Conservation (phyloP, 2,888 invertebrate genomes). For the Anthoptus insignis region DNA sequence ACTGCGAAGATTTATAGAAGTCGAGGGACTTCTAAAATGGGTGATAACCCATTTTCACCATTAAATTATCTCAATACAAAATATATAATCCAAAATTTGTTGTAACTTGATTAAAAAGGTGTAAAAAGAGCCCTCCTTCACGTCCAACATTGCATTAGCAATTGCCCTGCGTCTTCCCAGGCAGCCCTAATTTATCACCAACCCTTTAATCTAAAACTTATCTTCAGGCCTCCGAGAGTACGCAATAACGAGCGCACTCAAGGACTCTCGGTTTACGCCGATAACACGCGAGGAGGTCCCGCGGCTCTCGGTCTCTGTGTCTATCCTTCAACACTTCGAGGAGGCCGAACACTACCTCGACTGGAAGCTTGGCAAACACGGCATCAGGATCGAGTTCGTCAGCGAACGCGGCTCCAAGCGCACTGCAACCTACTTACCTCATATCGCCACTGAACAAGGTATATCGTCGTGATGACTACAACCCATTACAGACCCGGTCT, state of each 20-base stretch:
- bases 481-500: neutral
- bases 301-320: slow-evolving; percentile 97
- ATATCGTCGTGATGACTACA: slow-evolving; percentile 23
- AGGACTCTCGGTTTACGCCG: slow-evolving; percentile 98
- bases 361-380: slow-evolving; percentile 99
- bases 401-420: slow-evolving; percentile 97
- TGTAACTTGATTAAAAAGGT: no score
- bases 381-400: slow-evolving; percentile 98
- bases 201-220: neutral
- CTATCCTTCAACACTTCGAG: slow-evolving; percentile 98
- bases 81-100: no score
- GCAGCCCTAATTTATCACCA: no score
- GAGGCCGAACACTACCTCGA: slow-evolving; percentile 98
- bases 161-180: no score
- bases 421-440: slow-evolving; percentile 99
- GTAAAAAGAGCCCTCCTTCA: no score
- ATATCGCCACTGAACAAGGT: slow-evolving; percentile 99
- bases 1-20: no score
- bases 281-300: slow-evolving; percentile 98
- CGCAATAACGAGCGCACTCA: slow-evolving; percentile 98
- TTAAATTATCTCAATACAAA: no score
- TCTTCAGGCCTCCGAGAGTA: slow-evolving; percentile 96
- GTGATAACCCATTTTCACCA: no score
- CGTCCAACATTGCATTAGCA: no score
- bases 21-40: no score